Base-by-base conservation (phyloP, 1,140 invertebrate species). In the Pseudomyrmex gracilis region DNA sequence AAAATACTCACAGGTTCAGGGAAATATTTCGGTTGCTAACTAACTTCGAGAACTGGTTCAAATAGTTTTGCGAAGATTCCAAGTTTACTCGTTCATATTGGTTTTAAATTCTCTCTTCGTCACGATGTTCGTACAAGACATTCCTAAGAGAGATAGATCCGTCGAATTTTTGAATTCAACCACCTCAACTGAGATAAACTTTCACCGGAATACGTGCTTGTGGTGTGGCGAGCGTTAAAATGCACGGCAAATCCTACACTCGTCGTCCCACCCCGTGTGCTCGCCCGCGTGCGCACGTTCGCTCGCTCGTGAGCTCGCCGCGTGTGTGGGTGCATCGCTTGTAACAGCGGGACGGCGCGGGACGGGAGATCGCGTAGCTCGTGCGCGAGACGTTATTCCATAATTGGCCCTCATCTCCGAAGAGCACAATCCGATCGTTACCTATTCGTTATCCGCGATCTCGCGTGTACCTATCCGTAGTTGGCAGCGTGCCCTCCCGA, bases 361-460 rank as follows among this genome's bases (percentile, higher is more conserved):
- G 73, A 64, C 71, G 84, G 84, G 85, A 88, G 82, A 87, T 87
- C 86, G 51, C 87, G 82, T 55, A 76, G 87, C 85, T 85, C 83
- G 87, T 87, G 85, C 85, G 83, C 82, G 85, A 78, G 58, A 87
- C 85, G 86, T 87, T 87, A 87, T 90, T 80, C 89, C 85, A 85
- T 91, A 91, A 92, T 92, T 92, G 91, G 90, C 86, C 83, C 87
- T 91, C 84, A 90, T 90, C 87, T 87, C 77, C 82, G 84, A 87
- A 88, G 76, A 90, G 90, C 84, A 90, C 90, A 92, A 90, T 90
- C 91, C 83, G 89, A 90, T 92, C 91, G 91, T 91, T 92, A 91
- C 89, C 90, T 92, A 91, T 91, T 91, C 89, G 89, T 90, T 91
- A 91, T 90, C 87, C 83, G 49, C 83, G 85, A 86, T 91, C 91